These are phyloP conservation scores for Caretta caretta DNA, from an alignment of 2,113 vertebrate species.

Conservation along the genomic window DNA sequence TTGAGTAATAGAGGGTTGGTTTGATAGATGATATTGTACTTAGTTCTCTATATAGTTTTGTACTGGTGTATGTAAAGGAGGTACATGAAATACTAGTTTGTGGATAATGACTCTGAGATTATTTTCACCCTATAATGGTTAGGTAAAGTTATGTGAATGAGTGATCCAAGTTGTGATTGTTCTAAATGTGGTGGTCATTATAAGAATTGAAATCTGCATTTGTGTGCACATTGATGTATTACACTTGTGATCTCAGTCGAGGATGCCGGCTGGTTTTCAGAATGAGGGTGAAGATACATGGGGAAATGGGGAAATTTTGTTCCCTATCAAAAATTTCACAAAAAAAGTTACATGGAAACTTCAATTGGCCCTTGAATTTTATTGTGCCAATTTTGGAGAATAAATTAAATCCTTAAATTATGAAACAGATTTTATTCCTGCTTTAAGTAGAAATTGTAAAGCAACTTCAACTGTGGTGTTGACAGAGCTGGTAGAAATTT, in stretches of 20 bases:
- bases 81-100: background rate
- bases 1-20: constrained; percentile 55
- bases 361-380: background rate
- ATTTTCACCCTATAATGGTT: background rate
- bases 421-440: background rate
- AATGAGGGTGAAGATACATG: background rate
- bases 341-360: background rate
- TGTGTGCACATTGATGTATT: background rate
- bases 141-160: constrained; percentile 6
- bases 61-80: background rate
- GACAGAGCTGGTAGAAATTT: background rate
- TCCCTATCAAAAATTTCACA: background rate
- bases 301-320: background rate
- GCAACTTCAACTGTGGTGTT: background rate
- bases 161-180: background rate
- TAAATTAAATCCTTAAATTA: background rate
- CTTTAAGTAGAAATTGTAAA: background rate
- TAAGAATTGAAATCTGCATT: constrained; percentile 9
- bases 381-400: background rate
- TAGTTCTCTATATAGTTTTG: background rate
- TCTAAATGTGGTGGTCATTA: constrained; percentile 45
- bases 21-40: constrained; percentile 30
- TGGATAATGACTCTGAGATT: background rate
- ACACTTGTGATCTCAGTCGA: background rate
- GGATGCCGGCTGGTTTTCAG: background rate